Percentiles rank a stretch among this genome's conserved stretches.
Conservation (phyloP, 1,140 invertebrate species). For the Zaprionus tsacasi region DNA sequence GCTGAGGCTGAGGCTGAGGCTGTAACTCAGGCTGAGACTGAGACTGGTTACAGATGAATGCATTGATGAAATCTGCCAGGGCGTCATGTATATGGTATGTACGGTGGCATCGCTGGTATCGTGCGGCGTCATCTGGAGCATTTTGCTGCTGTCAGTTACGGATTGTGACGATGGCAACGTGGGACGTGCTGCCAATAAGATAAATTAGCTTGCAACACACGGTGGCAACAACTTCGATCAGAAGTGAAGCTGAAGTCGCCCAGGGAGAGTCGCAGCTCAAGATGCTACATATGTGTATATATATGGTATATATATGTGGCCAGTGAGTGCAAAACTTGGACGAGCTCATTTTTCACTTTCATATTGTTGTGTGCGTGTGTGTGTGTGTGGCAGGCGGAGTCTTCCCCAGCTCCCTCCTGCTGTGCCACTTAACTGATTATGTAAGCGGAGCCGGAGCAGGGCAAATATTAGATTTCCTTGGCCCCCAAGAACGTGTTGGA, state of each 20-base stretch:
- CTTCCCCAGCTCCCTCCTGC: conserved; percentile 4
- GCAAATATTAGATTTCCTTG: conserved; percentile 63
- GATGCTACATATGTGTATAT: conserved; percentile 17
- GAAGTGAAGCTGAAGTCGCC: conserved; percentile 62
- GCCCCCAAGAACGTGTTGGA: conserved; percentile 25
- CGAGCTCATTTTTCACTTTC: conserved; percentile 79
- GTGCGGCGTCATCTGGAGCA: conserved; percentile 26
- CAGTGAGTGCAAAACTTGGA: conserved; percentile 63
- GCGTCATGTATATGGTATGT: background rate
- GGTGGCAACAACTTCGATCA: conserved; percentile 52
- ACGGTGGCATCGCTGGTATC: background rate
- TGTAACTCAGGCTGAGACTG: background rate
- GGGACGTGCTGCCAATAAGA: conserved; percentile 57
- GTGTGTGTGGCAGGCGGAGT: conserved; percentile 25
- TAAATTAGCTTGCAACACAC: conserved; percentile 66
- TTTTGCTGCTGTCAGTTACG: conserved; percentile 42
- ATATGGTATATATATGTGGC: conserved; percentile 25
- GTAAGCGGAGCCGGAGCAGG: conserved; percentile 47
- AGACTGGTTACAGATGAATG: conserved; percentile 3
- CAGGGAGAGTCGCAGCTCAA: background rate
- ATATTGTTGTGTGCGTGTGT: conserved; percentile 70
- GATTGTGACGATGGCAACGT: conserved; percentile 13
- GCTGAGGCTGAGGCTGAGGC: background rate
- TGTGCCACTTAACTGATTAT: conserved; percentile 76
- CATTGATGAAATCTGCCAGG: conserved; percentile 24